A percentile compares a stretch with the other conserved stretches of the same genome.
These are phyloP conservation scores for Mesoligia furuncula DNA, from an alignment of 2,888 invertebrate species.

Conservation along the genomic window DNA sequence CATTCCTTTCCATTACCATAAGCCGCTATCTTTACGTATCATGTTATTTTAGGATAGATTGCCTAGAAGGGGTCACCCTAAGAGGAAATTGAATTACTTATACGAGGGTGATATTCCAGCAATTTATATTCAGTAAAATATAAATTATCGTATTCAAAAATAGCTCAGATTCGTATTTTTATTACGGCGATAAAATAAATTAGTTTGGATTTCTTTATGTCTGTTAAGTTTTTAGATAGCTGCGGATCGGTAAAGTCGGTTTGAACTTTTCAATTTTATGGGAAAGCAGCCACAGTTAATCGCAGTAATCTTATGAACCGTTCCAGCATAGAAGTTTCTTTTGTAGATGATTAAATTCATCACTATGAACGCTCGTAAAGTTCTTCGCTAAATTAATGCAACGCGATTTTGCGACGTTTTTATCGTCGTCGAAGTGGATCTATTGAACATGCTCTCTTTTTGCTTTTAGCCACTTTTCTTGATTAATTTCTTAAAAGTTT, in stretches of 20 bases:
- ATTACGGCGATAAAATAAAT: slow-evolving; percentile 57
- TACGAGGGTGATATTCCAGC: slow-evolving; percentile 58
- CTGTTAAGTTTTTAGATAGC: slow-evolving; percentile 50
- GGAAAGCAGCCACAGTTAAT: slow-evolving; percentile 52
- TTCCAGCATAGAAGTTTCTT: slow-evolving; percentile 48
- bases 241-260: slow-evolving; percentile 40
- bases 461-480: slow-evolving; percentile 29
- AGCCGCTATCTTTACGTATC: slow-evolving; percentile 73
- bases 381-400: slow-evolving; percentile 59
- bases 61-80: slow-evolving; percentile 69
- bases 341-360: slow-evolving; percentile 56
- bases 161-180: slow-evolving; percentile 45
- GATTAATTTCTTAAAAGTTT: slow-evolving; percentile 35
- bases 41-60: slow-evolving; percentile 81
- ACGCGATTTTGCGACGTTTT: slow-evolving; percentile 42
- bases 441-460: slow-evolving; percentile 40
- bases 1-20: slow-evolving; percentile 66
- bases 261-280: slow-evolving; percentile 57
- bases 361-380: slow-evolving; percentile 53
- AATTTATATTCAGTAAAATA: slow-evolving; percentile 59
- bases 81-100: slow-evolving; percentile 72
- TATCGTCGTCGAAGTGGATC: slow-evolving; percentile 44
- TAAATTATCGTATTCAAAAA: slow-evolving; percentile 58
- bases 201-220: slow-evolving; percentile 53
- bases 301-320: slow-evolving; percentile 47